Percentiles rank a stretch among this genome's conserved stretches.
These are phyloP conservation scores for Falco berigora DNA, from an alignment of 2,797 vertebrate species.

Conservation along the genomic window DNA sequence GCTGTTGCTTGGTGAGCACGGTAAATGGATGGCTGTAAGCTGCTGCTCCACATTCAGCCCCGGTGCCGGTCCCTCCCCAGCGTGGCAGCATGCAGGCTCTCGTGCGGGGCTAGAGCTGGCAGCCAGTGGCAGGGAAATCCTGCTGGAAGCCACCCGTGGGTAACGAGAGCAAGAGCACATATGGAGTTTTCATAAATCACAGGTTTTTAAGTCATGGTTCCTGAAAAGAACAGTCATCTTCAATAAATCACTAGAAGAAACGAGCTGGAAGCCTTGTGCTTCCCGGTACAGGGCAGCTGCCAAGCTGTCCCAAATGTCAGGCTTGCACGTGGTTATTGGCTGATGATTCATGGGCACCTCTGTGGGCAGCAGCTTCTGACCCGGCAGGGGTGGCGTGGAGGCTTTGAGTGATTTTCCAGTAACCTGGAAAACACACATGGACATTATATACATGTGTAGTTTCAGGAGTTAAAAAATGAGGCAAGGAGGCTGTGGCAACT, in stretches of 20 bases:
- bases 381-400: not conserved
- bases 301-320: not conserved
- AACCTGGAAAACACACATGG: accelerated
- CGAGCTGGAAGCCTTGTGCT: not conserved
- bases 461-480: not conserved
- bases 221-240: not conserved
- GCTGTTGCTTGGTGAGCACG: not conserved
- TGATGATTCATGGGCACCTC: not conserved
- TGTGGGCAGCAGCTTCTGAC: not conserved
- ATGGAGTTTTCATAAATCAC: not conserved
- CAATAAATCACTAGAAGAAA: not conserved
- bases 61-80: accelerated
- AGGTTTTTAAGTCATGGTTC: not conserved
- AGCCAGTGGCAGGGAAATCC: not conserved
- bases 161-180: not conserved
- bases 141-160: not conserved
- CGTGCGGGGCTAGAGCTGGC: accelerated
- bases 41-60: not conserved
- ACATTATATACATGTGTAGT: accelerated
- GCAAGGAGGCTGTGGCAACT: not conserved
- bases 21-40: not conserved
- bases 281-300: not conserved
- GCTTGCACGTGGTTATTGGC: accelerated
- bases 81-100: not conserved
- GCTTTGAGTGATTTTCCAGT: not conserved